These are phyloP conservation scores for Umimayanthus chanpuru DNA, from an alignment of 92 coral and sea anemone species.

Conservation along the genomic window DNA sequence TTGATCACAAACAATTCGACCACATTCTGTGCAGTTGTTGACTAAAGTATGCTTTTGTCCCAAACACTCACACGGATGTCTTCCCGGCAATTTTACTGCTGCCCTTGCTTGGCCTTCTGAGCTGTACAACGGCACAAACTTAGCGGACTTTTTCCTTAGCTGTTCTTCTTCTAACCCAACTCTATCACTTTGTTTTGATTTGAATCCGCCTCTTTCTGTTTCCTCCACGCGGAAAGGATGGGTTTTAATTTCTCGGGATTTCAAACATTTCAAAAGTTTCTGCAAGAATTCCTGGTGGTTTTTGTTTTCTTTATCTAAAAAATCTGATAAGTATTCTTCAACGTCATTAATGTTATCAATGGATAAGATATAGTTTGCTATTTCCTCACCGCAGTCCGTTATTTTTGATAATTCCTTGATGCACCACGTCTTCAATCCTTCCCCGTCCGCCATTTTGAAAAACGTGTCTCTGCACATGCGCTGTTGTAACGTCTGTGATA, in stretches of 20 bases:
- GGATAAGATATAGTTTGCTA: constrained; percentile 75
- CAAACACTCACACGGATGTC: constrained; percentile 95
- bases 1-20: constrained; percentile 91
- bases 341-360: constrained; percentile 70
- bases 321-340: constrained; percentile 65
- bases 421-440: constrained; percentile 79
- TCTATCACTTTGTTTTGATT: constrained; percentile 13
- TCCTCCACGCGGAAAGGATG: background rate
- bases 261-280: constrained; percentile 57
- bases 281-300: constrained; percentile 66
- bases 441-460: constrained; percentile 76
- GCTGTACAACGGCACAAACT: constrained; percentile 88
- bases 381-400: constrained; percentile 78
- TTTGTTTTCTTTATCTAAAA: constrained; percentile 66
- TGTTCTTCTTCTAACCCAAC: constrained; percentile 52
- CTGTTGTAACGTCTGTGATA: background rate
- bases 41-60: constrained; percentile 89
- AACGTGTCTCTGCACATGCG: constrained; percentile 21
- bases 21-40: constrained; percentile 92
- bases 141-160: constrained; percentile 74
- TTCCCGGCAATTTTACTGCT: constrained; percentile 91
- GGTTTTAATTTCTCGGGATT: constrained; percentile 29
- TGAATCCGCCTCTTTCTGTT: constrained; percentile 1
- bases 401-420: constrained; percentile 76
- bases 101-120: constrained; percentile 90